Evolutionary conservation across 2,797 vertebrate genomes (phyloP), one percentile per base, ranked within the genome.

Genomic region (Chelonia mydas): DNA sequence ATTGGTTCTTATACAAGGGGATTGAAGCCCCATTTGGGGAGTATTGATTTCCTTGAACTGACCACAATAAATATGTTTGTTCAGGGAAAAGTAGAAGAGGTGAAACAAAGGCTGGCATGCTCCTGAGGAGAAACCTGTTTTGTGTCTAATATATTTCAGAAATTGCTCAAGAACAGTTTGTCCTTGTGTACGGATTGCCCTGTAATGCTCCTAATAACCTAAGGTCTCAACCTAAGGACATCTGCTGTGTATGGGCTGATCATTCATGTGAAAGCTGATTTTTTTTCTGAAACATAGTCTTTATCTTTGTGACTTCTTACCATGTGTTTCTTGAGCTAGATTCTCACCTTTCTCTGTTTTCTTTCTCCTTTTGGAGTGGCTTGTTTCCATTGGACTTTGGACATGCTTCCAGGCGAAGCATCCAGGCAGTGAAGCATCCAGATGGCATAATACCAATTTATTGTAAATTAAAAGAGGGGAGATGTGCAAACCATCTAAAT

Each of bases 111-210:
- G 83, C 83, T 97, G 96, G 95, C 95, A 96, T 31, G 81, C 84
- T 89, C 94, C 95, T 92, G 93, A 96, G 81, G 86, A 81, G 95
- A 97, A 97, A 96, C 87, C 93, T 94, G 95, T 93, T 97, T 72
- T 97, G 76, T 95, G 86, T 96, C 95, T 95, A 93, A 97, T 89
- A 88, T 49, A 90, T 57, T 47, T 81, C 88, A 96, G 92, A 96
- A 96, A 97, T 96, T 95, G 88, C 84, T 96, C 97, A 97, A 97
- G 95, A 97, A 86, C 96, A 50, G 84, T 95, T 94, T 97, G 97
- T 96, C 97, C 97, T 97, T 97, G 97, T 94, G 84, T 88, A 51
- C 93, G 79, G 93, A 84, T 86, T 94, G 95, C 94, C 93, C 94
- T 88, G 50, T 95, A 95, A 95, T 80, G 87, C 82, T 95, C 92